Evolutionary conservation across 2,888 invertebrate genomes (phyloP), one percentile per base, ranked within the genome.

Genomic region (Lymantria monacha): DNA sequence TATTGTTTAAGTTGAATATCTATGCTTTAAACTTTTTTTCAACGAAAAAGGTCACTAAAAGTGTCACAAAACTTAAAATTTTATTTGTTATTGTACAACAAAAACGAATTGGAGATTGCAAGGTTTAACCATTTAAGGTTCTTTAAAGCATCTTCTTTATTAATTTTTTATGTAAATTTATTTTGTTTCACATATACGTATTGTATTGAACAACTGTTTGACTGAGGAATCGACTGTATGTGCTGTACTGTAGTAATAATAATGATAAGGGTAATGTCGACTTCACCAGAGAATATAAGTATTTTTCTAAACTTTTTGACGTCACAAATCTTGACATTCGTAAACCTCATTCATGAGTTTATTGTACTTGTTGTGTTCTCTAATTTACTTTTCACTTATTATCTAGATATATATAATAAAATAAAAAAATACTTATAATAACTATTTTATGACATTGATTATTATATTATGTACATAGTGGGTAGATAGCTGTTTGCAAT

Each of bases 271-370:
- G 81, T 86, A 83, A 77, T 67, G 82, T 85, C 81, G 83, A 84
- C 81, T 84, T 81, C 80, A 79, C 74, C 76, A 81, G 72, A 81
- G 73, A 76, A 75, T 63, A 80, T 30, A 82, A 78, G 85, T 89
- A 89, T 91, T 91, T 90, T 91, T 91, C 89, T 90, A 91, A 85
- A 88, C 87, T 84, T 91, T 91, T 89, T 87, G 74, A 85, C 63
- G 86, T 87, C 85, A 81, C 83, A 81, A 76, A 73, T 67, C 74
- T 72, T 70, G 59, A 63, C 59, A 69, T 61, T 69, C 55, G 61
- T 83, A 79, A 73, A 73, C 71, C 74, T 81, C 81, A 81, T 85
- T 85, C 83, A 70, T 85, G 63, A 77, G 74, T 87, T 82, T 83
- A 85, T 75, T 79, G 77, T 83, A 83, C 79, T 80, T 68, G 77